Base-by-base conservation (phyloP, 2,888 invertebrate genomes). In the Psylliodes chrysocephalus region DNA sequence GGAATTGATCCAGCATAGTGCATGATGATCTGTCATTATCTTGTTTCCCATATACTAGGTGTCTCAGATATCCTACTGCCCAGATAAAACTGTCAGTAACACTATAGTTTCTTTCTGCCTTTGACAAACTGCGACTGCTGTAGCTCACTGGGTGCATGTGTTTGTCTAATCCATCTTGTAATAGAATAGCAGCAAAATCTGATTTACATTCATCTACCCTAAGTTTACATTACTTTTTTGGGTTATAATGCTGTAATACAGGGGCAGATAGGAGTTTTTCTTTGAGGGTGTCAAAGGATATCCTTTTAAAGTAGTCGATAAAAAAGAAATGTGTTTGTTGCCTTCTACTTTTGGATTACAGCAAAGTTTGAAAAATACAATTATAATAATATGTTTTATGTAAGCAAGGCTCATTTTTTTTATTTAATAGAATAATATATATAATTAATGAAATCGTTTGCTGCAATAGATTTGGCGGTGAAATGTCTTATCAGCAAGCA, bases 141-240 rank as follows among this genome's bases (percentile, higher is more conserved):
- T 71, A 74, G 7, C 69, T 66, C 4, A 74, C 42, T 1, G 71
- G 71, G 38, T 72, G 72, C 18, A 56, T 7, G 14, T 55, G 14
- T 30, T 63, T 30, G 19, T 66, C 64, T 1, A 52, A 42, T 0
- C 33, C 44, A 22, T 70, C 62, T 49, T 72, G 71, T 22, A 72
- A 52, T 1, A 71, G 30, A 4, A 72, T 54, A 0, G 66, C 69
- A 35, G 65, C 68, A 1, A 69, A 12, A 7, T 68, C 69, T 15
- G 53, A 28, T 49, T n/a, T 54, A 18, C 63, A 51, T 1, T 68
- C 71, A 44, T 71, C 70, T 15, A 57, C 52, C 25, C 64, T 49
- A 17, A 72, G 33, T 55, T 70, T 69, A 28, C 65, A 66, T 1
- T 38, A 68, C 10, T 38, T 56, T 8, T 67, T 46, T 4, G 68